phyloP scores from a whole-genome alignment of 2,888 invertebrate species.

The Alentia gelatinosa region DNA sequence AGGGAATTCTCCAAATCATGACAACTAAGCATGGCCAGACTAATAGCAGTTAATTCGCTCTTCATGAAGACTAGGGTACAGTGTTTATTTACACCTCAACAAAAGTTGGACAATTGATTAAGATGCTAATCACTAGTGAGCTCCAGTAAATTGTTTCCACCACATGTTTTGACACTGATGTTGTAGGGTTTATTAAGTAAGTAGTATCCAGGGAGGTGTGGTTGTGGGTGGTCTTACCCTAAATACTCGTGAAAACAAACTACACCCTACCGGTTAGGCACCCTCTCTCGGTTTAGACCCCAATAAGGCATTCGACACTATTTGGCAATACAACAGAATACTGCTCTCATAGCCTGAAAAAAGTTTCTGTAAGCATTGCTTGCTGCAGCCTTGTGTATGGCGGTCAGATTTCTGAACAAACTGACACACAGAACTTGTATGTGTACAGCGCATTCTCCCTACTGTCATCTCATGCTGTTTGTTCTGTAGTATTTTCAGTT shows the following conservation, averaged over 20 bases:
- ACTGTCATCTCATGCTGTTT: constrained; percentile 9
- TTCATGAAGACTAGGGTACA: no score
- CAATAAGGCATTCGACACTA: background rate
- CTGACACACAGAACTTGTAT: background rate
- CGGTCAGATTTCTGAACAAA: background rate
- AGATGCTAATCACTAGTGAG: no score
- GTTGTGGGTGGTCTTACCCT: background rate
- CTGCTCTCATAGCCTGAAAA: background rate
- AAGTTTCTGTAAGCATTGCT: background rate
- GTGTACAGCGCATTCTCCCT: background rate
- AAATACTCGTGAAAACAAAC: background rate
- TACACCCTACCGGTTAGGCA: background rate
- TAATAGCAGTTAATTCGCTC: no score
- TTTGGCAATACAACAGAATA: background rate
- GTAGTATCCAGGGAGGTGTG: no score
- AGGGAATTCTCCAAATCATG: background rate
- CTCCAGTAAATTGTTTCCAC: no score
- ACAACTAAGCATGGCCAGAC: no score
- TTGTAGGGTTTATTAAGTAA: no score
- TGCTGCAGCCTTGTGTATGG: background rate
- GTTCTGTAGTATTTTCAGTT: background rate
- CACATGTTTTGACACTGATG: no score
- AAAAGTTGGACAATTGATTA: no score
- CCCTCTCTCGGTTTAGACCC: background rate
- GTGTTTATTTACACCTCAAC: no score